Evolutionary conservation across 2,888 invertebrate species (phyloP), one percentile per base, ranked within the genome.

Genomic region (Aleiodes testaceus): DNA sequence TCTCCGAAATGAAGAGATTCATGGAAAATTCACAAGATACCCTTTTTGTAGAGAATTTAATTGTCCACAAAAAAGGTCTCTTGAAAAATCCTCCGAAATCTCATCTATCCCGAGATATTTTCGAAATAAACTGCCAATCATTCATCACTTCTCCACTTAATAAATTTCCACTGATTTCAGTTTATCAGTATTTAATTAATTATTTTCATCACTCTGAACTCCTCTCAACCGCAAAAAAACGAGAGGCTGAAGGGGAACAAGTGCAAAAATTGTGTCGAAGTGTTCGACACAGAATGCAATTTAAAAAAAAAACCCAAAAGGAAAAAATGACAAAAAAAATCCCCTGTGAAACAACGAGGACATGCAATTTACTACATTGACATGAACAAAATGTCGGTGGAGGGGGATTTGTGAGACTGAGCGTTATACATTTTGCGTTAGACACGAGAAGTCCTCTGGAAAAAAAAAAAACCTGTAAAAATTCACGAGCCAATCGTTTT

Each of bases 401-500:
- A 2, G 45, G 45, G 49, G 49, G 49, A 16, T 14, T 16, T 14
- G 49, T 1, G 49, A 16, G 49, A 49, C 14, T 26, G 9, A 36
- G 59, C 14, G 42, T 59, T 59, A 18, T 36, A 36, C 42, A 5
- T 7, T 16, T 36, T 9, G 59, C 12, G 59, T 55, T 59, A 59
- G 9, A 59, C 59, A 59, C 59, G 18, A 36, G 59, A 59, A 36
- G 18, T 42, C 20, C 18, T 36, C 59, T 30, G 36, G 18, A 14
- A 16, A 36, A 18, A 18, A 20, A 16, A 55, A 68, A 68, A 20
- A 16, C 7, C 53, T 49, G 26, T 36, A 30, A 36, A 36, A 59
- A 59, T 59, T 59, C 36, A 59, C 36, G 42, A 59, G 36, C 59
- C 59, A 59, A 59, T 59, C 16, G 59, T 59, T 36, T 47, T 61